phyloP scores from a whole-genome alignment of 2,888 invertebrate species.

The Meganola albula region DNA sequence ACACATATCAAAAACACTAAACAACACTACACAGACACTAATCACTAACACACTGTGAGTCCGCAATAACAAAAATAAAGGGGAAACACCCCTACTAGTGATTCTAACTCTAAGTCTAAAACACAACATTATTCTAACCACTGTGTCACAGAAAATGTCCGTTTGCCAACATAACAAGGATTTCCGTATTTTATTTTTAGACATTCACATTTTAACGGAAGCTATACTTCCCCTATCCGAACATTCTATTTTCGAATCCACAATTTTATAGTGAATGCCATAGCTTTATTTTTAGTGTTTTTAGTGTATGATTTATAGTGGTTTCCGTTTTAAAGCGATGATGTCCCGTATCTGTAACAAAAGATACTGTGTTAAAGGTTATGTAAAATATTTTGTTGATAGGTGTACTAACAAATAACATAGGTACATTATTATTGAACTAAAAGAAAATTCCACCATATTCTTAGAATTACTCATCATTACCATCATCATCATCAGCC shows the following conservation, averaged over 20 bases:
- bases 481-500: no score
- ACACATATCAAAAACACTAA: conserved; percentile 51
- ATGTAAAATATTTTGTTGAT: conserved; percentile 8
- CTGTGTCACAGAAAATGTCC: conserved; percentile 26
- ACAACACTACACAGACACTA: conserved; percentile 36
- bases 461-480: no score
- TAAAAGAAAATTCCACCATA: no score
- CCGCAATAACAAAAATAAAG: conserved; percentile 62
- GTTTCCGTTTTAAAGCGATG: conserved; percentile 25
- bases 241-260: conserved; percentile 42
- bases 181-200: conserved; percentile 50
- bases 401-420: no score
- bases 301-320: conserved; percentile 38
- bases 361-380: conserved; percentile 18
- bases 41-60: conserved; percentile 36
- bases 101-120: conserved; percentile 44
- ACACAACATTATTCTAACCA: conserved; percentile 43
- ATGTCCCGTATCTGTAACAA: conserved; percentile 50
- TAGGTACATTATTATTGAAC: no score
- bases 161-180: conserved; percentile 44
- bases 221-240: conserved; percentile 46
- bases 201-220: conserved; percentile 61
- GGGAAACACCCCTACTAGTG: conserved; percentile 57
- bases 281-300: conserved; percentile 46
- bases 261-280: conserved; percentile 48